A percentile compares a stretch with the other conserved stretches of the same genome.
Conservation (phyloP, 2,113 vertebrate genomes). For the Neopipo cinnamomea region DNA sequence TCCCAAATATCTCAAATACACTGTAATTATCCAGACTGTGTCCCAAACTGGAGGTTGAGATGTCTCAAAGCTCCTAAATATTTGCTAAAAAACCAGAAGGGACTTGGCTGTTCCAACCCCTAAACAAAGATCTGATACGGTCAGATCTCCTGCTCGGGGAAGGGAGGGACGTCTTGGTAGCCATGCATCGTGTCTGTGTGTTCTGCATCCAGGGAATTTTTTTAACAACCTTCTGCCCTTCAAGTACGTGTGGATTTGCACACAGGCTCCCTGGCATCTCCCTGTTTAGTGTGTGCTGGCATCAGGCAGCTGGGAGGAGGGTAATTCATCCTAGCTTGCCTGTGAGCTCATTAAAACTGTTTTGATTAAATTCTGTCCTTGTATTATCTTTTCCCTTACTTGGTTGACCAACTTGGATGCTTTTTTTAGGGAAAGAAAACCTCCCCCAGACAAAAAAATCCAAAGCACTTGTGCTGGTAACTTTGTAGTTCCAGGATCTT, state of each 20-base stretch:
- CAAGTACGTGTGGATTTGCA: neutral
- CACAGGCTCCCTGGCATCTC: neutral
- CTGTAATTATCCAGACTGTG: neutral
- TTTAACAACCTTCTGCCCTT: neutral
- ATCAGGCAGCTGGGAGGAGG: neutral
- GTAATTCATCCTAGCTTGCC: neutral
- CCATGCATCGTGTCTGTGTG: rapidly evolving
- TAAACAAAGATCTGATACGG: neutral
- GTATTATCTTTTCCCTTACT: neutral
- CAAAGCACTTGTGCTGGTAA: neutral
- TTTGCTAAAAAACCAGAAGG: neutral
- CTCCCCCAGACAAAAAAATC: neutral
- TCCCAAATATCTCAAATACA: neutral
- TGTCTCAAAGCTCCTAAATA: neutral
- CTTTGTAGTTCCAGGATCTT: neutral
- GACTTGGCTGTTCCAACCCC: neutral
- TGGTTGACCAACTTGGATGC: neutral
- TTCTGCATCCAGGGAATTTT: neutral
- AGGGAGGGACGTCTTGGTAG: neutral
- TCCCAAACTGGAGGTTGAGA: neutral
- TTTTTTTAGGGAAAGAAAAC: neutral
- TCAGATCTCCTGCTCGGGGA: neutral
- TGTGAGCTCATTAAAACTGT: neutral
- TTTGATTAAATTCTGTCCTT: neutral
- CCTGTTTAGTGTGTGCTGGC: neutral